Evolutionary conservation across 1,140 invertebrate genomes (phyloP).

Genomic region (Wasmannia auropunctata): DNA sequence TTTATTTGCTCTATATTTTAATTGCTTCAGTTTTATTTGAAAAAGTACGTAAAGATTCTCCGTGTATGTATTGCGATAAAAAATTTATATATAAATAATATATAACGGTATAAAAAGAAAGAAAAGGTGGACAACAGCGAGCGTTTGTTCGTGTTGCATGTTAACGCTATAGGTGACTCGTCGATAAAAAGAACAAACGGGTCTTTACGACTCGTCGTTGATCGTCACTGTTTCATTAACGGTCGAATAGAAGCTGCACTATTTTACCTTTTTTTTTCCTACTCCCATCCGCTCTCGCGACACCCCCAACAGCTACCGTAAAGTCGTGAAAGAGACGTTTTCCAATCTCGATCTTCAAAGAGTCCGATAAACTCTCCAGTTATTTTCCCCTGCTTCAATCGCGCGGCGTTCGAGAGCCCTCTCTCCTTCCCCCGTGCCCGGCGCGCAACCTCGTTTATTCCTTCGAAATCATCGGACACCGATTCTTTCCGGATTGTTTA

Average conservation of each 20-base stretch:
- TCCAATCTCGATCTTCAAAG: slow-evolving; percentile 69
- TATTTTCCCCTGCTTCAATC: slow-evolving; percentile 40
- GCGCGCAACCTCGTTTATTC: slow-evolving; percentile 35
- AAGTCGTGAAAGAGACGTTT: slow-evolving; percentile 60
- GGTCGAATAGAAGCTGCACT: slow-evolving; percentile 8
- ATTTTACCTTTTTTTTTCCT: slow-evolving; percentile 18
- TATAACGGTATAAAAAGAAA: too few relatives aligned
- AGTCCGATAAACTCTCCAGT: slow-evolving; percentile 61
- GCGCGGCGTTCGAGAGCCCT: slow-evolving; percentile 24
- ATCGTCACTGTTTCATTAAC: slow-evolving; percentile 52
- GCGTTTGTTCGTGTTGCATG: background rate
- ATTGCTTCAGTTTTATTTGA: background rate
- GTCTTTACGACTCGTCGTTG: slow-evolving; percentile 28
- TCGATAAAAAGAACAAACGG: background rate
- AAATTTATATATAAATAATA: too few relatives aligned
- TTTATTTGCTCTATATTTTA: too few relatives aligned
- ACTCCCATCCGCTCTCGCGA: slow-evolving; percentile 27
- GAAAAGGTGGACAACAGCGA: background rate
- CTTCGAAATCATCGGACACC: slow-evolving; percentile 32
- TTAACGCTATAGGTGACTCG: background rate
- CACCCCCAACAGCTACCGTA: background rate
- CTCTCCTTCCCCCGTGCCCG: background rate
- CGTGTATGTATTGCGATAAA: background rate
- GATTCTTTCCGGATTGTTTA: slow-evolving; percentile 54
- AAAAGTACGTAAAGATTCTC: background rate